These are phyloP conservation scores for Diarsia rubi DNA, from an alignment of 2,888 invertebrate species.

Conservation along the genomic window DNA sequence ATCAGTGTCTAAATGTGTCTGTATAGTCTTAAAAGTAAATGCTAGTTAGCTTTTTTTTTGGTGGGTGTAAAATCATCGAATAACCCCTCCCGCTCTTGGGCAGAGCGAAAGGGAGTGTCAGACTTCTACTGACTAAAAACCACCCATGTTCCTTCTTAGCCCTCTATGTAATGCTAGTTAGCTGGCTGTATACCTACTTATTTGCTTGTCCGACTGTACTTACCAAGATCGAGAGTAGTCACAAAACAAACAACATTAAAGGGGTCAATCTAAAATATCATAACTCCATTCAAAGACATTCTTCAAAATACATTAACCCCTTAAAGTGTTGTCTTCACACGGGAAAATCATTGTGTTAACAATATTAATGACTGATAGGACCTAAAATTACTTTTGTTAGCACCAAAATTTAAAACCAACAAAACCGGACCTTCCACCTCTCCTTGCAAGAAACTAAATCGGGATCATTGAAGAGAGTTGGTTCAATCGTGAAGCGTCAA, in stretches of 20 bases:
- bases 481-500: slow-evolving; percentile 53
- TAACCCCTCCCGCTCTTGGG: too few relatives aligned
- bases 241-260: slow-evolving; percentile 10
- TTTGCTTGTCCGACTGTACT: too few relatives aligned
- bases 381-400: slow-evolving; percentile 78
- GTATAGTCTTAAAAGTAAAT: too few relatives aligned
- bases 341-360: slow-evolving; percentile 85
- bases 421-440: slow-evolving; percentile 36
- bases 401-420: slow-evolving; percentile 66
- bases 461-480: background rate
- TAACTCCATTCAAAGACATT: slow-evolving; percentile 52
- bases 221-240: background rate
- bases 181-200: too few relatives aligned
- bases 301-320: slow-evolving; percentile 63
- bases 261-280: slow-evolving; percentile 20
- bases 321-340: slow-evolving; percentile 80
- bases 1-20: too few relatives aligned
- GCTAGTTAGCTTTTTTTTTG: too few relatives aligned
- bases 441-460: background rate
- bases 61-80: too few relatives aligned
- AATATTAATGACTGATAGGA: slow-evolving; percentile 82
- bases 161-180: too few relatives aligned
- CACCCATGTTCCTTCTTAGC: too few relatives aligned
- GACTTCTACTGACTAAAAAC: too few relatives aligned
- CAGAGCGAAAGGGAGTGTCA: too few relatives aligned